These are phyloP conservation scores for Dynastes maya DNA, from an alignment of 2,888 invertebrate species.

Conservation along the genomic window DNA sequence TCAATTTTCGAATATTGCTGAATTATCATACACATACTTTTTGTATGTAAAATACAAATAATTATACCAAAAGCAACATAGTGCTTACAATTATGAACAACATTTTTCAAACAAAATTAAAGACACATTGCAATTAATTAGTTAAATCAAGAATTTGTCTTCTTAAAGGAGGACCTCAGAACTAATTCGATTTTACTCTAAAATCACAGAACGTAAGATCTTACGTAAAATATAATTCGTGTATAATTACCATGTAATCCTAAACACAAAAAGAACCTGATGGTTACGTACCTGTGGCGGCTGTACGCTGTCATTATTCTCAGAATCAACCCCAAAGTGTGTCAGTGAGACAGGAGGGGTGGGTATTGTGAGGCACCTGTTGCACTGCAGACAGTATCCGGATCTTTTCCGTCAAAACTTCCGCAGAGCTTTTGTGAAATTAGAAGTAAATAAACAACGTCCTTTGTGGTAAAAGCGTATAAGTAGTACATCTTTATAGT, in stretches of 20 bases:
- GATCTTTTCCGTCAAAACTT: slow-evolving; percentile 48
- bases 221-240: not conserved
- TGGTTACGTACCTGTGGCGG: slow-evolving; percentile 7
- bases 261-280: slow-evolving; percentile 7
- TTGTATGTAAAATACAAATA: no score
- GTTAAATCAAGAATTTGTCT: no score
- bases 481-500: not conserved
- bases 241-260: slow-evolving; percentile 19
- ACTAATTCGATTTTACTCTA: not conserved
- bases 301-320: slow-evolving; percentile 47
- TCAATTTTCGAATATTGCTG: no score
- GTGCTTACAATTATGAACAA: no score
- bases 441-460: not conserved
- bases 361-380: slow-evolving; percentile 50
- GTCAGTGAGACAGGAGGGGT: slow-evolving; percentile 51
- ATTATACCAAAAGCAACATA: no score
- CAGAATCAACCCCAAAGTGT: slow-evolving; percentile 51
- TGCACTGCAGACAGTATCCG: slow-evolving; percentile 49
- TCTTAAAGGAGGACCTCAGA: not conserved
- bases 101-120: no score
- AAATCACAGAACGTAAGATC: not conserved
- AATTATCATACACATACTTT: no score
- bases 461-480: not conserved
- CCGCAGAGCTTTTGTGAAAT: slow-evolving; percentile 27
- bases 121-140: no score